Conservation (phyloP, 2,888 invertebrate species). For the Catocala sponsa region DNA sequence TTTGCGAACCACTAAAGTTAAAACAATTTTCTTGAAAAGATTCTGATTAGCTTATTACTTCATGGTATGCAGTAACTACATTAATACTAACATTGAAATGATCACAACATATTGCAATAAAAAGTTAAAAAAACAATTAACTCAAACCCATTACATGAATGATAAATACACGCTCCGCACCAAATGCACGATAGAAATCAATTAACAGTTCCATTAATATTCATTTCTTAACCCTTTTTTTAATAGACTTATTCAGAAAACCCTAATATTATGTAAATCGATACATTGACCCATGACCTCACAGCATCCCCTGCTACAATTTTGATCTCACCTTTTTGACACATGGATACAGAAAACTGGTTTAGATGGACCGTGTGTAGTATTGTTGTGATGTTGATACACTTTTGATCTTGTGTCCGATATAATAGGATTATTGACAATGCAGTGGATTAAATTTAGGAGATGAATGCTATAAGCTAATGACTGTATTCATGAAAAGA, state of each 20-base stretch:
- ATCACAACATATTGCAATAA: no score
- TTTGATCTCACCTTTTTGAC: conserved; percentile 58
- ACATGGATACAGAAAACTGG: conserved; percentile 43
- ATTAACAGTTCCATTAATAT: conserved; percentile 24
- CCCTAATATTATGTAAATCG: conserved; percentile 59
- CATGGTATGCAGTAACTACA: no score
- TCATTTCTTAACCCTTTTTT: conserved; percentile 15
- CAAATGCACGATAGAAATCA: no score
- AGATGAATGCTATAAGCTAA: no score
- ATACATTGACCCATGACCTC: conserved; percentile 51
- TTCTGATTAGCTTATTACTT: no score
- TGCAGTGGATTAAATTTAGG: background rate
- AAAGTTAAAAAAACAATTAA: no score
- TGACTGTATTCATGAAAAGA: no score
- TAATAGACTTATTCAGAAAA: conserved; percentile 30
- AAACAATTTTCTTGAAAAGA: no score
- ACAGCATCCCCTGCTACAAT: conserved; percentile 71
- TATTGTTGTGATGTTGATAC: conserved; percentile 2
- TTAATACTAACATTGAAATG: no score
- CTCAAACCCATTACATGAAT: no score
- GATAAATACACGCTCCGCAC: no score
- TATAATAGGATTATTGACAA: background rate
- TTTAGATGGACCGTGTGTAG: conserved; percentile 11
- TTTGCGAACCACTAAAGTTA: no score
- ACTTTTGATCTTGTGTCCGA: conserved; percentile 14